Conservation (phyloP, 2,888 invertebrate genomes). For the Agrochola litura region DNA sequence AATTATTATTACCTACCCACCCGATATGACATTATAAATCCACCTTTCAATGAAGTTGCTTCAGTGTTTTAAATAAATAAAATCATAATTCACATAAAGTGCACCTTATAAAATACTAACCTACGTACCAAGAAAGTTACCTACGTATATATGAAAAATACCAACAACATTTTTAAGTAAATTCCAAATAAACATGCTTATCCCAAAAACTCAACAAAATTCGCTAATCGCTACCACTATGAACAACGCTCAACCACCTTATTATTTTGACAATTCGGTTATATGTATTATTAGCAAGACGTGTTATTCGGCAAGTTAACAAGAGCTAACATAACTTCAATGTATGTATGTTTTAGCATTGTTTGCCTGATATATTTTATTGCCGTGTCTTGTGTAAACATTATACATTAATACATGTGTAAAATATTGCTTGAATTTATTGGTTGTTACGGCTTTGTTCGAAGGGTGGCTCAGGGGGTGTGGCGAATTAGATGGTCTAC, state of each 20-base stretch:
- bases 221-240: constrained; percentile 69
- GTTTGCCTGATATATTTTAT: constrained; percentile 88
- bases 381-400: constrained; percentile 89
- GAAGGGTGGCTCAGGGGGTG: constrained; percentile 75
- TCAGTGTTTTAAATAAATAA: background rate
- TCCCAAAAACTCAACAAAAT: constrained; percentile 19
- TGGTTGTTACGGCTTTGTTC: constrained; percentile 85
- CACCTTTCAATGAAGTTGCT: background rate
- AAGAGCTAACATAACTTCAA: constrained; percentile 79
- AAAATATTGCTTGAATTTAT: constrained; percentile 89
- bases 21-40: background rate
- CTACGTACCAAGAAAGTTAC: no score
- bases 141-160: background rate
- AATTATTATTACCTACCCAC: background rate
- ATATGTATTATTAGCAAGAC: constrained; percentile 84
- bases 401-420: constrained; percentile 74
- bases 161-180: background rate
- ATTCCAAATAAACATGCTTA: background rate
- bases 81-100: no score
- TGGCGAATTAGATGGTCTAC: constrained; percentile 65
- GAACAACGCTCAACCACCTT: constrained; percentile 66
- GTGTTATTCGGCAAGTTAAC: constrained; percentile 80
- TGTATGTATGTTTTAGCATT: constrained; percentile 85
- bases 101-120: background rate
- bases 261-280: constrained; percentile 88